A percentile compares a stretch with the other conserved stretches of the same genome.
Conservation (phyloP, 2,113 vertebrate genomes). For the Hippopotamus amphibius region DNA sequence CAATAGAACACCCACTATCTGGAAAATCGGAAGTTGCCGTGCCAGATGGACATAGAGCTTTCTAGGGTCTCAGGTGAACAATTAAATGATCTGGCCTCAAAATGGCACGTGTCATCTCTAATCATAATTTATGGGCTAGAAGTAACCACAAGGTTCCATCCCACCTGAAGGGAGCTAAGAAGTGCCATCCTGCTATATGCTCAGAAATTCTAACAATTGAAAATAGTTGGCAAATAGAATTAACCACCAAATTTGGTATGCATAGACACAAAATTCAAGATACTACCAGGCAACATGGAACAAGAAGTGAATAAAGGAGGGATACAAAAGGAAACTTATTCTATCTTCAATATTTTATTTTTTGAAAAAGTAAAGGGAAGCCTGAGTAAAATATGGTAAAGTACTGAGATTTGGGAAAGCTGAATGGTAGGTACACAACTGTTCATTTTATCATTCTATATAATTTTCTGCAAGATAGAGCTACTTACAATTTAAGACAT, state of each 20-base stretch:
- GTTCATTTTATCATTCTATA: neutral
- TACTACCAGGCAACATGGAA: neutral
- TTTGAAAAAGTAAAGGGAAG: neutral
- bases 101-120: neutral
- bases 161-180: neutral
- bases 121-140: neutral
- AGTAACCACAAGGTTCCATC: neutral
- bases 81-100: neutral
- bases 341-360: neutral
- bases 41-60: neutral
- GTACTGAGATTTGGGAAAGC: neutral
- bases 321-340: neutral
- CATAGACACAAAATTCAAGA: neutral
- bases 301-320: neutral
- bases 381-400: neutral
- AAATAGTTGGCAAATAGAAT: neutral
- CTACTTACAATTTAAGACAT: neutral
- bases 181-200: neutral
- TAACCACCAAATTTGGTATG: neutral
- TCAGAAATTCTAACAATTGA: neutral
- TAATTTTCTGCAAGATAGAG: neutral
- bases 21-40: neutral
- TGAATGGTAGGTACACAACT: neutral
- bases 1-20: neutral
- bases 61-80: neutral